Evolutionary conservation across 2,888 invertebrate species (phyloP).

Genomic region (Nomada goodeniana): DNA sequence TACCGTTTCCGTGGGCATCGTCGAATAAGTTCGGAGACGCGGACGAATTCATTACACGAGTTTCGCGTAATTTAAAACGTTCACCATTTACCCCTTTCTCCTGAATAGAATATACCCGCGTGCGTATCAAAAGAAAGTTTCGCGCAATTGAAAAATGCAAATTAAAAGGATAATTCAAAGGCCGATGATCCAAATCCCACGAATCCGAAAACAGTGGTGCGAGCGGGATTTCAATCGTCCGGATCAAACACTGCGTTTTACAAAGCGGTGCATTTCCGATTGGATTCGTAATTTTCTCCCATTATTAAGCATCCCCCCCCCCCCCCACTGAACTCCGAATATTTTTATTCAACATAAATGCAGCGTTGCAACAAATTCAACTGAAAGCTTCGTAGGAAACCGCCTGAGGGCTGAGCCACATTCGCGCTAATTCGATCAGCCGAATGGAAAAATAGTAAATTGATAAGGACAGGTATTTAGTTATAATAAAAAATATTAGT

Average conservation of each 20-base stretch:
- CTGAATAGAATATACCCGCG: neutral
- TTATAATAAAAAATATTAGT: no score
- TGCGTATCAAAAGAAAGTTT: slow-evolving; percentile 3
- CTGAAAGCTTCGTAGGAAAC: no score
- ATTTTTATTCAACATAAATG: no score
- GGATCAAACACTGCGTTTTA: neutral
- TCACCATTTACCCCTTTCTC: slow-evolving; percentile 14
- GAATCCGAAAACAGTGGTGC: neutral
- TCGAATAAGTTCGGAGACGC: neutral
- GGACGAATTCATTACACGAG: slow-evolving; percentile 51
- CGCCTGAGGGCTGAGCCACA: no score
- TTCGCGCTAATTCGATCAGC: no score
- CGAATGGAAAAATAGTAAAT: no score
- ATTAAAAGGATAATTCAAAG: slow-evolving; percentile 26
- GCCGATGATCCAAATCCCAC: neutral
- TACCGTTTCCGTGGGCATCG: neutral
- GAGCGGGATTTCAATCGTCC: neutral
- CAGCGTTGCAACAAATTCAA: no score
- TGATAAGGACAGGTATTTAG: no score
- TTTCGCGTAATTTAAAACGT: slow-evolving; percentile 34
- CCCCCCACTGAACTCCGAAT: no score
- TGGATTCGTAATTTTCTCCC: no score
- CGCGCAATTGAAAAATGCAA: slow-evolving; percentile 7
- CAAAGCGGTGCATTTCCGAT: neutral
- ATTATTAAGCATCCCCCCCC: no score